Evolutionary conservation across 2,888 invertebrate genomes (phyloP).

Genomic region (Imbricaverruca yamaguchii): DNA sequence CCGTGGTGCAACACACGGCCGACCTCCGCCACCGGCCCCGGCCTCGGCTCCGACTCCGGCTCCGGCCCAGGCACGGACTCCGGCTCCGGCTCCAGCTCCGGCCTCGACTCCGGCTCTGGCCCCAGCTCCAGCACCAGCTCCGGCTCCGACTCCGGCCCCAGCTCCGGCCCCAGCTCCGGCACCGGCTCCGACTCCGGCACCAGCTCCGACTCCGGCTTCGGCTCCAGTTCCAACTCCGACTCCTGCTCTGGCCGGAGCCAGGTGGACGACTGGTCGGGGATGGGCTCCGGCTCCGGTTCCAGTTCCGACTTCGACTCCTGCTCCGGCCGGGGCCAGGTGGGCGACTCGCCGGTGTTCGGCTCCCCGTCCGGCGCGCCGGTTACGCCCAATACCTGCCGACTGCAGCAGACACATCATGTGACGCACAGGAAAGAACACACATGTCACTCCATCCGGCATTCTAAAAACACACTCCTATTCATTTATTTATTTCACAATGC

Average conservation of each 20-base stretch:
- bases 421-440: too few relatives aligned
- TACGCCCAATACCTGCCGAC: background rate
- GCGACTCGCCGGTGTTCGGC: too few relatives aligned
- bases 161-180: background rate
- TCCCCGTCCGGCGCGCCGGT: too few relatives aligned
- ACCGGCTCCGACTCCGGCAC: background rate
- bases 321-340: too few relatives aligned
- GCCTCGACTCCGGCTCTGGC: background rate
- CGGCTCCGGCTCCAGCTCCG: too few relatives aligned
- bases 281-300: background rate
- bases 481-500: too few relatives aligned
- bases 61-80: too few relatives aligned
- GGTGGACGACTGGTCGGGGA: too few relatives aligned
- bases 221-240: background rate
- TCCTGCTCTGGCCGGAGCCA: too few relatives aligned
- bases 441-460: background rate
- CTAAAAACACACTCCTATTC: background rate
- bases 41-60: background rate
- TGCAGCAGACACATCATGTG: background rate
- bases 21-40: background rate
- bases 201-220: background rate
- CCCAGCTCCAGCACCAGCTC: too few relatives aligned
- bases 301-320: too few relatives aligned
- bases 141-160: too few relatives aligned
- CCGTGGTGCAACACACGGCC: background rate